phyloP scores from a whole-genome alignment of 2,797 vertebrate species.

The Hyperoplus lanceolatus region DNA sequence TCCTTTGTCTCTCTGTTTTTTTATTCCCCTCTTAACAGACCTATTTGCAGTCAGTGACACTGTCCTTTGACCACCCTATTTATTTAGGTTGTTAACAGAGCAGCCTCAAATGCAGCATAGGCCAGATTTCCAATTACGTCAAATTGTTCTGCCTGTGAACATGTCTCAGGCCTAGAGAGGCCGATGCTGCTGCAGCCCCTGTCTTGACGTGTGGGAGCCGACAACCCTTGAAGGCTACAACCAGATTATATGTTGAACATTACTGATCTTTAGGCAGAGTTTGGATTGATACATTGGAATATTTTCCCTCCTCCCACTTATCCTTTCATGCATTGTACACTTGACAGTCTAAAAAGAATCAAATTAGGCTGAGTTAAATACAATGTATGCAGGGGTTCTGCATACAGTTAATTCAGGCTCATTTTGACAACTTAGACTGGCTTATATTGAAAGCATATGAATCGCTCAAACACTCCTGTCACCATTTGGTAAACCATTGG shows the following conservation, averaged over 20 bases:
- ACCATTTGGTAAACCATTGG: slow-evolving; percentile 55
- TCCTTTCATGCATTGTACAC: slow-evolving; percentile 20
- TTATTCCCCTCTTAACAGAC: slow-evolving; percentile 25
- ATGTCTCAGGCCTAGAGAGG: slow-evolving; percentile 38
- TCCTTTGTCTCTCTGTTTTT: slow-evolving; percentile 5
- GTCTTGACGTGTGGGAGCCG: slow-evolving; percentile 20
- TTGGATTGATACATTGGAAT: slow-evolving; percentile 39
- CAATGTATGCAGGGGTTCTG: slow-evolving; percentile 18
- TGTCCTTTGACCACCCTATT: slow-evolving; percentile 60
- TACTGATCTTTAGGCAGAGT: slow-evolving; percentile 26
- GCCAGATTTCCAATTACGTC: slow-evolving; percentile 65
- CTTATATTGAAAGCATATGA: slow-evolving; percentile 27
- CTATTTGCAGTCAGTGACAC: slow-evolving; percentile 62
- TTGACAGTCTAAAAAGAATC: slow-evolving; percentile 30
- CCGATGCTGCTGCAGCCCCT: not conserved
- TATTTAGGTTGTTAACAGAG: slow-evolving; percentile 71
- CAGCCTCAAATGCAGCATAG: slow-evolving; percentile 53
- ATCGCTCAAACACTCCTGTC: slow-evolving; percentile 38
- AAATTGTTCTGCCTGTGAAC: slow-evolving; percentile 37
- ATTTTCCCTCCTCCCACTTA: slow-evolving; percentile 12
- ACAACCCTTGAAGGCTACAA: slow-evolving; percentile 8
- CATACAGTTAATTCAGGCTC: slow-evolving; percentile 44
- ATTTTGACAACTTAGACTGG: slow-evolving; percentile 49
- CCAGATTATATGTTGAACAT: slow-evolving; percentile 33
- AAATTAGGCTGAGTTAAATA: slow-evolving; percentile 26